Evolutionary conservation across 2,113 vertebrate species (phyloP), one percentile per base, ranked within the genome.

Genomic region (Argyrosomus japonicus): DNA sequence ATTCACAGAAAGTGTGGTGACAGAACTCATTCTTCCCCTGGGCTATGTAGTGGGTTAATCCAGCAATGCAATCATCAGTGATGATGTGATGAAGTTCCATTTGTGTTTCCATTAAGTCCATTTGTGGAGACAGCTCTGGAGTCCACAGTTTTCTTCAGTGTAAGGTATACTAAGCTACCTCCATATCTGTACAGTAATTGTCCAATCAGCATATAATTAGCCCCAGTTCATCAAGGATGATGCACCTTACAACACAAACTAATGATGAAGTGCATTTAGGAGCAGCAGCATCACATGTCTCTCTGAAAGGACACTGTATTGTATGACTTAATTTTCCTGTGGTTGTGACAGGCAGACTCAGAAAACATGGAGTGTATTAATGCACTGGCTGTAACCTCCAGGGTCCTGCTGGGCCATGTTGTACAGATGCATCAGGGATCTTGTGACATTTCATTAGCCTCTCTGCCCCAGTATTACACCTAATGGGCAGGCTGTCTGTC

Each of bases 391-490:
- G 17, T 75, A 71, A 75, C 70, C 62, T 75, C 29, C 60, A 21
- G 15, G 61, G 43, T 53, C 23, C 36, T 61, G 27, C 69, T 69
- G 23, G n/a, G 47, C 54, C 19, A 50, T 18, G 36, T 54, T 12
- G 19, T 32, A 56, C 50, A 21, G 53, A 53, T 43, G 36, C 50
- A 57, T 65, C 53, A 45, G 47, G 64, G 53, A 36, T 25, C 36
- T 73, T 6, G 53, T 50, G 67, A 57, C 58, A 68, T 76, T 76
- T 71, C 67, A 83, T 77, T 65, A 71, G 60, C 68, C 50, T 70
- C 57, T 18, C 67, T 48, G 58, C 19, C 68, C 32, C 51, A n/a
- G 57, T 27, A 32, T 71, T 63, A 57, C 74, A 71, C 27, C 67
- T 82, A 82, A 76, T 76, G 27, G 53, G 32, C 58, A 3, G 27